Conservation (phyloP, 2,797 vertebrate genomes). For the Acanthurus leucopareius region DNA sequence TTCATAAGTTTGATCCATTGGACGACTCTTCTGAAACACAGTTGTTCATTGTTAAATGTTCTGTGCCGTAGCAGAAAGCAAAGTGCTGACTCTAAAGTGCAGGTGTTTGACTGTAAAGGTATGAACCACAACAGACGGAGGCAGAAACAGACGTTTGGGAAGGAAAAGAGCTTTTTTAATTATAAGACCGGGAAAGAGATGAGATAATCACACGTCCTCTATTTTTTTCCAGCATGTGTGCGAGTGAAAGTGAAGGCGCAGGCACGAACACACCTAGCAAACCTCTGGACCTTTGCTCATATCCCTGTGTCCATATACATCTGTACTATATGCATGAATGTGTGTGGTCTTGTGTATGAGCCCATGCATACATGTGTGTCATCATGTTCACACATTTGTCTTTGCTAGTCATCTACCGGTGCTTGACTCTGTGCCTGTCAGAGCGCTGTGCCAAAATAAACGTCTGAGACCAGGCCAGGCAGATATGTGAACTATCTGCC, state of each 20-base stretch:
- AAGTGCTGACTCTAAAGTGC: conserved; percentile 58
- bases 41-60: conserved; percentile 60
- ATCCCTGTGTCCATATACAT: neutral
- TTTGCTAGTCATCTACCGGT: conserved; percentile 73
- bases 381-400: conserved; percentile 78
- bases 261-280: conserved; percentile 1
- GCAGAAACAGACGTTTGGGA: conserved; percentile 8
- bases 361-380: conserved; percentile 57
- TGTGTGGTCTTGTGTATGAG: conserved; percentile 66
- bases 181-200: conserved; percentile 60
- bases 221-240: neutral
- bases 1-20: conserved; percentile 22
- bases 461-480: conserved; percentile 65
- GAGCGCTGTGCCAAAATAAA: conserved; percentile 77
- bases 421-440: conserved; percentile 65
- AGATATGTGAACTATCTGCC: conserved; percentile 76
- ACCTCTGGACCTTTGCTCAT: neutral
- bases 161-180: conserved; percentile 59
- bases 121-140: conserved; percentile 64
- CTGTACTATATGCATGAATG: conserved; percentile 12
- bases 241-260: neutral
- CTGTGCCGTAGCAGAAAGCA: conserved; percentile 34
- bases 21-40: conserved; percentile 52
- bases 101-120: conserved; percentile 72
- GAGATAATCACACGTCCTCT: conserved; percentile 45